Base-by-base conservation (phyloP, 2,113 vertebrate species). In the Oryzias celebensis region DNA sequence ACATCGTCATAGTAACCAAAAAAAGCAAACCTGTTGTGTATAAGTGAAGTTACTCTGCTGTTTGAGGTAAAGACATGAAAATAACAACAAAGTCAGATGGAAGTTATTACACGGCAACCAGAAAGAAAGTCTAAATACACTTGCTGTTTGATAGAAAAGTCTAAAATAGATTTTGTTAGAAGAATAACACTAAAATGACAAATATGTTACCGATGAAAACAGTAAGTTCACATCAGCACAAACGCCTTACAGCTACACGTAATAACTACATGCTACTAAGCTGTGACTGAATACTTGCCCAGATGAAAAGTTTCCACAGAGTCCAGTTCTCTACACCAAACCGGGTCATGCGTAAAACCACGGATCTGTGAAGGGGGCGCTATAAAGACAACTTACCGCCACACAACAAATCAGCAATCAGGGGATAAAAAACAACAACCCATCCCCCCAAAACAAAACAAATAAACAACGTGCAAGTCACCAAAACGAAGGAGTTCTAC, bases 261-360 rank as follows among this genome's bases (percentile, higher is more conserved):
- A 47, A 22, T 48, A 14, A 63, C 75, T 87, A 85, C 72, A 58
- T 23, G 62, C 58, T 74, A 62, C 80, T 59, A 65, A 26, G 58
- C 69, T 55, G 36, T 48, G 63, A 85, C 80, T 72, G 65, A 70
- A 90, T 91, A 90, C 91, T 84, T 87, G 86, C 90, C 87, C 81
- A 62, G 65, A 42, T 69, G 73, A 58, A 83, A 82, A 78, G 75
- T 70, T 83, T 86, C 83, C 83, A 87, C 42, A 82, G 79, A 83
- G 71, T 86, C 88, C 84, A 83, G 71, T 75, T 81, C 73, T 75
- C 70, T 12, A 71, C 64, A 84, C 58, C 83, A 78, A 79, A 84
- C 75, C 56, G 84, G 78, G 83, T 79, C 78, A 80, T 76, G 77
- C 77, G 73, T 76, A 84, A 84, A 47, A 86, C 78, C 65, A 80